A percentile compares a stretch with the other conserved stretches of the same genome.
These are phyloP conservation scores for Morinoia aosen DNA, from an alignment of 2,888 invertebrate genomes.

Conservation along the genomic window DNA sequence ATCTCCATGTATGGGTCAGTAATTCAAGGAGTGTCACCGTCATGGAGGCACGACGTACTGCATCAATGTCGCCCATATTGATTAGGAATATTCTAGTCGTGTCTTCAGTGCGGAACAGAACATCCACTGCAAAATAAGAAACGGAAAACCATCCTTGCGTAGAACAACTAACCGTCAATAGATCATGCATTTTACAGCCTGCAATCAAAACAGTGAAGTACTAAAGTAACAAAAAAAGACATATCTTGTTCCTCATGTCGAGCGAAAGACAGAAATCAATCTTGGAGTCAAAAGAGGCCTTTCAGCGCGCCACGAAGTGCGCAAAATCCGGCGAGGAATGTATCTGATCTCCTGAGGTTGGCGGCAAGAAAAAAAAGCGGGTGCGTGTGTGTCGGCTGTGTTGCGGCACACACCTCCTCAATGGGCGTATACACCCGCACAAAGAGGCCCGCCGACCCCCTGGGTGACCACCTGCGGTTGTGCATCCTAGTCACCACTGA, in stretches of 20 bases:
- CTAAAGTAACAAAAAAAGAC: background rate
- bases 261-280: background rate
- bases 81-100: background rate
- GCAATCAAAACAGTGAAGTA: background rate
- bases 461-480: background rate
- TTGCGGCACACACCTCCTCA: conserved; percentile 39
- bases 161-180: background rate
- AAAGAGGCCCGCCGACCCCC: conserved; percentile 37
- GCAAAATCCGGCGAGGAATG: background rate
- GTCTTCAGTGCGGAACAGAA: background rate
- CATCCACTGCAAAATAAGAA: background rate
- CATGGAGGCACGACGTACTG: background rate
- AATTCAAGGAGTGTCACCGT: background rate
- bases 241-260: background rate
- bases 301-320: background rate
- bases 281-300: background rate
- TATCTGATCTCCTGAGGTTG: background rate
- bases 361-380: background rate
- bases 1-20: too few species aligned
- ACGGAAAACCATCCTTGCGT: background rate
- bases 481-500: conserved; percentile 14
- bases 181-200: background rate
- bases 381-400: conserved; percentile 13
- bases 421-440: conserved; percentile 45
- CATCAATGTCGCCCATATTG: background rate